Conservation (phyloP, 2,113 vertebrate genomes). For the Forbesichthys papilliferus region DNA sequence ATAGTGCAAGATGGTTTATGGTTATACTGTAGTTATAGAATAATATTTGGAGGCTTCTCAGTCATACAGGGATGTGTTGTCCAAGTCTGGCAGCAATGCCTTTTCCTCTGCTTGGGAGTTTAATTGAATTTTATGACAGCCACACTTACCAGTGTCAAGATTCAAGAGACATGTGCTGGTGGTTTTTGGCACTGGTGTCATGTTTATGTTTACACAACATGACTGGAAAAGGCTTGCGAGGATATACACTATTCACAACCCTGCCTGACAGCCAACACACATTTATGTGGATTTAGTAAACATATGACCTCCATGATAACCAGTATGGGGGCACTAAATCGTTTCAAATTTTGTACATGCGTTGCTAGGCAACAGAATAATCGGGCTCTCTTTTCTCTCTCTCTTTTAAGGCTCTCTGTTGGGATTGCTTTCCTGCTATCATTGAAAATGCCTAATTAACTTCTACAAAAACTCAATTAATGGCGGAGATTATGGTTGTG, state of each 20-base stretch:
- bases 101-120: conserved; percentile 25
- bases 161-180: conserved; percentile 23
- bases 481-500: conserved; percentile 63
- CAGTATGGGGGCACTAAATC: conserved; percentile 73
- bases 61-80: no score
- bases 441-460: conserved; percentile 76
- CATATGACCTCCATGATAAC: conserved; percentile 73
- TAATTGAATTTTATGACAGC: conserved; percentile 18
- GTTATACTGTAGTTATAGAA: no score
- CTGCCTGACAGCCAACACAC: conserved; percentile 55
- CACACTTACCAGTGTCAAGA: conserved; percentile 15
- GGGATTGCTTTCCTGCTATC: conserved; percentile 70
- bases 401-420: conserved; percentile 58
- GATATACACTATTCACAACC: conserved; percentile 34
- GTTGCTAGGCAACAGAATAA: conserved; percentile 83
- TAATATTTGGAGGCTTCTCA: no score
- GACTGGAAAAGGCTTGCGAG: conserved; percentile 26
- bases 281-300: conserved; percentile 64
- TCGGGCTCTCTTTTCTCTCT: conserved; percentile 66
- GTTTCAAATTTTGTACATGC: conserved; percentile 77
- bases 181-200: conserved; percentile 33
- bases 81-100: background rate
- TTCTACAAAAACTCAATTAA: conserved; percentile 74
- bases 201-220: background rate
- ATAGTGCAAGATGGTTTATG: conserved; percentile 24